Evolutionary conservation across 2,888 invertebrate species (phyloP), one percentile per base, ranked within the genome.

Genomic region (Acleris sparsana): DNA sequence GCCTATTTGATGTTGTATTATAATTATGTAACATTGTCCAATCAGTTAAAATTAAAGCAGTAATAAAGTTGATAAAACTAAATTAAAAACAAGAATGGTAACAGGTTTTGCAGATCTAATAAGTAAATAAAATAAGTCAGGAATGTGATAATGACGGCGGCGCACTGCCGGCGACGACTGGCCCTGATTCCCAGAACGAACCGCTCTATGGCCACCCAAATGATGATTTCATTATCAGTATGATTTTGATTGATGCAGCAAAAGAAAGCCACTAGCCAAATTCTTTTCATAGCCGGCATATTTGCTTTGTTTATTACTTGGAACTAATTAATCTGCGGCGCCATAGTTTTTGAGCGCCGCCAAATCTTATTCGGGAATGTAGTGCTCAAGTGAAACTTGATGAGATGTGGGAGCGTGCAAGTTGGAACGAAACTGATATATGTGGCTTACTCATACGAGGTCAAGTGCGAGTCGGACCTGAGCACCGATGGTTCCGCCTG

Each of bases 221-320:
- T 92, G 92, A 92, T 92, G 92, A 90, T 92, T 92, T 92, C 89
- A 92, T 92, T 92, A 92, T 91, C 89, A 83, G 89, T 91, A 92
- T 92, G 91, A 92, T 92, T 92, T 92, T 92, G 92, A 92, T 92
- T 92, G 92, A 92, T 92, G 89, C 81, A 79, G 83, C 88, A 85
- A 80, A 92, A 92, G 88, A 92, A 92, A 86, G 82, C 82, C 80
- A 80, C 76, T 84, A 82, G 84, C 77, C 85, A 85, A 86, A 92
- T 92, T 92, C 92, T 83, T 84, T 75, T 82, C 91, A 89, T 89
- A 87, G 83, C 89, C 55, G 74, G 79, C 83, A 88, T 90, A 87
- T 86, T 87, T 86, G 80, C 80, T 88, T 87, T 85, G 89, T 89
- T 89, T 89, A 90, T 89, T 90, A 90, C 90, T 88, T 78, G 85